These are phyloP conservation scores for Chaenocephalus aceratus DNA, from an alignment of 2,113 vertebrate genomes.

Conservation along the genomic window DNA sequence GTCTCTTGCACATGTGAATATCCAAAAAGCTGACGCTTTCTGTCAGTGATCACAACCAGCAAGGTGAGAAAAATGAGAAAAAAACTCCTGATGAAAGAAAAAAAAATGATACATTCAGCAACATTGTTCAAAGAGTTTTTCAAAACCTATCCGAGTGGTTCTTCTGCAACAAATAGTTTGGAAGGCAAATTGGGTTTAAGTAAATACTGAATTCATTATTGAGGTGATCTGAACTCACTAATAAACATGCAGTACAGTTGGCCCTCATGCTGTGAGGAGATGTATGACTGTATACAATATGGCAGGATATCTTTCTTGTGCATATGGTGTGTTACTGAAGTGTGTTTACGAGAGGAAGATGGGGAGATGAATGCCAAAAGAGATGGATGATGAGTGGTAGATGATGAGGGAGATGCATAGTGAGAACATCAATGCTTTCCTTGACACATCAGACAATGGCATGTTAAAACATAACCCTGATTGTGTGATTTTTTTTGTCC, in stretches of 20 bases:
- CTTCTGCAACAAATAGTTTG: constrained; percentile 42
- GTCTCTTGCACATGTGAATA: constrained; percentile 61
- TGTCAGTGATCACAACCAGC: constrained; percentile 67
- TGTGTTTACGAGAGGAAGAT: constrained; percentile 29
- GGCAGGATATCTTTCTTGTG: constrained; percentile 49
- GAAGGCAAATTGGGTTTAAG: constrained; percentile 37
- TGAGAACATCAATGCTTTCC: constrained; percentile 1
- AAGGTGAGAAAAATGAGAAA: constrained; percentile 62
- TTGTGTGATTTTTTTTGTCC: constrained; percentile 7
- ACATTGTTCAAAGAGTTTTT: constrained; percentile 53
- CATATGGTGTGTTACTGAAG: constrained; percentile 41
- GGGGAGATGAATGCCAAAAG: constrained; percentile 26
- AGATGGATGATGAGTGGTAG: constrained; percentile 5
- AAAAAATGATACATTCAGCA: constrained; percentile 26
- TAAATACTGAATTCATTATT: constrained; percentile 62
- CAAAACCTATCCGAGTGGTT: constrained; percentile 20
- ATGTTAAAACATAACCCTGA: neutral
- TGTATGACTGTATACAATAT: constrained; percentile 47
- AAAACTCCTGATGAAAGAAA: constrained; percentile 10
- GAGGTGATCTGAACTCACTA: constrained; percentile 38
- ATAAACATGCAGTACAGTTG: constrained; percentile 45
- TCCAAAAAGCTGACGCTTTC: constrained; percentile 63
- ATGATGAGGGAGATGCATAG: constrained; percentile 20
- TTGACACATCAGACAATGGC: constrained; percentile 7
- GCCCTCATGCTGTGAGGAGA: constrained; percentile 54